phyloP scores from a whole-genome alignment of 2,888 invertebrate species.

The Merodon equestris region DNA sequence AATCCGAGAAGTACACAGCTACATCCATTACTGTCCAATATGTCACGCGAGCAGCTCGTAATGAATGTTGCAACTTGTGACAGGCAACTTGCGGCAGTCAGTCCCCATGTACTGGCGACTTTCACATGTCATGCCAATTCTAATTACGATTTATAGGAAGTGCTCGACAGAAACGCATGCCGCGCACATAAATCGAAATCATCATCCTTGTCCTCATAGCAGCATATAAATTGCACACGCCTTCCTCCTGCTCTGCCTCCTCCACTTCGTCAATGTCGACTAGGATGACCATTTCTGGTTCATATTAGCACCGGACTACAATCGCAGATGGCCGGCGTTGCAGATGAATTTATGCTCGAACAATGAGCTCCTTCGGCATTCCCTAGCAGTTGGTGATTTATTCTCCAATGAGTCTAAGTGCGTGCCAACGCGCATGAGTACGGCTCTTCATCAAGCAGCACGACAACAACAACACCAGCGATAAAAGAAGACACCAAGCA shows the following conservation, averaged over 20 bases:
- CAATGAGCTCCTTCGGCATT: slow-evolving; percentile 27
- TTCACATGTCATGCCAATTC: slow-evolving; percentile 60
- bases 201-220: slow-evolving; percentile 18
- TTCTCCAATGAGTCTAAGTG: slow-evolving; percentile 60
- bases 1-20: slow-evolving; percentile 26
- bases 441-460: slow-evolving; percentile 45
- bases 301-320: slow-evolving; percentile 55
- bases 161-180: slow-evolving; percentile 46
- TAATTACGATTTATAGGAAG: slow-evolving; percentile 66
- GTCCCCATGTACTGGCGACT: slow-evolving; percentile 33
- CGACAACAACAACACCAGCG: slow-evolving; percentile 46
- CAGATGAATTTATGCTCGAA: slow-evolving; percentile 55
- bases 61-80: slow-evolving; percentile 56
- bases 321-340: slow-evolving; percentile 36
- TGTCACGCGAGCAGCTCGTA: slow-evolving; percentile 28
- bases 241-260: slow-evolving; percentile 1
- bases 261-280: not conserved
- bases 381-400: slow-evolving; percentile 60
- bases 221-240: slow-evolving; percentile 37
- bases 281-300: slow-evolving; percentile 49
- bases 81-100: slow-evolving; percentile 35
- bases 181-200: slow-evolving; percentile 58
- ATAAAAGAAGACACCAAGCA: too few species aligned
- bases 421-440: slow-evolving; percentile 56
- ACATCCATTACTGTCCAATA: slow-evolving; percentile 42